A percentile compares a stretch with the other conserved stretches of the same genome.
Evolutionary conservation across 64 coral and sea anemone genomes (phyloP).

Genomic region (Catalaphyllia jardinei): DNA sequence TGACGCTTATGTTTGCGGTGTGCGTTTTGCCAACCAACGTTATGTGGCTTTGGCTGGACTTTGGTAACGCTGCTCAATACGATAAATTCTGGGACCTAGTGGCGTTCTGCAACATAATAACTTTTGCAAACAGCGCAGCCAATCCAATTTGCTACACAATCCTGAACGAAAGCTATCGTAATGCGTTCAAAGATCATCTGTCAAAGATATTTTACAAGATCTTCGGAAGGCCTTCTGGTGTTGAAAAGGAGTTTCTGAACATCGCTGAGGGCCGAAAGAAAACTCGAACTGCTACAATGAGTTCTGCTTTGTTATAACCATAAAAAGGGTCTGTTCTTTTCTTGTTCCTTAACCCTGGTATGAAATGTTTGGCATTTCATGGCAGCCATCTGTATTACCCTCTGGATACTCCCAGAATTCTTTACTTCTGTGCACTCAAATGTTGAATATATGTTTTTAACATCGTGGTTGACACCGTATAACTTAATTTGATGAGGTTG

Average conservation of each 20-base stretch:
- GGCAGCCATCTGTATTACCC: too few relatives aligned
- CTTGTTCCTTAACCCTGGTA: not conserved
- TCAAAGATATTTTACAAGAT: not conserved
- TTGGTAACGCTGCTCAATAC: conserved; percentile 48
- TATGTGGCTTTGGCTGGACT: conserved; percentile 67
- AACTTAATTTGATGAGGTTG: too few relatives aligned
- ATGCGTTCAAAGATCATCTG: conserved; percentile 53
- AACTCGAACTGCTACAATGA: not conserved
- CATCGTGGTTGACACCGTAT: too few relatives aligned
- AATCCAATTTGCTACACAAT: conserved; percentile 69
- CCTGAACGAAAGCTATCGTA: conserved; percentile 48
- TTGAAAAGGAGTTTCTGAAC: not conserved
- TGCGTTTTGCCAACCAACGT: conserved; percentile 71
- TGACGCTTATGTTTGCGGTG: conserved; percentile 52
- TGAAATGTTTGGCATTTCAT: too few relatives aligned
- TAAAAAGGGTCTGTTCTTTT: not conserved
- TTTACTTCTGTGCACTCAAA: too few relatives aligned
- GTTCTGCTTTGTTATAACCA: not conserved
- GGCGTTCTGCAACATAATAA: conserved; percentile 48
- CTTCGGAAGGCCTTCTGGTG: not conserved
- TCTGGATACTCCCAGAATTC: too few relatives aligned
- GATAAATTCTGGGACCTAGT: conserved; percentile 46
- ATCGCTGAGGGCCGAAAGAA: not conserved
- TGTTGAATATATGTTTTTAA: too few relatives aligned
- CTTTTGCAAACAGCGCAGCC: conserved; percentile 69